Evolutionary conservation across 2,888 invertebrate species (phyloP), one percentile per base, ranked within the genome.

Genomic region (Rotaria socialis): DNA sequence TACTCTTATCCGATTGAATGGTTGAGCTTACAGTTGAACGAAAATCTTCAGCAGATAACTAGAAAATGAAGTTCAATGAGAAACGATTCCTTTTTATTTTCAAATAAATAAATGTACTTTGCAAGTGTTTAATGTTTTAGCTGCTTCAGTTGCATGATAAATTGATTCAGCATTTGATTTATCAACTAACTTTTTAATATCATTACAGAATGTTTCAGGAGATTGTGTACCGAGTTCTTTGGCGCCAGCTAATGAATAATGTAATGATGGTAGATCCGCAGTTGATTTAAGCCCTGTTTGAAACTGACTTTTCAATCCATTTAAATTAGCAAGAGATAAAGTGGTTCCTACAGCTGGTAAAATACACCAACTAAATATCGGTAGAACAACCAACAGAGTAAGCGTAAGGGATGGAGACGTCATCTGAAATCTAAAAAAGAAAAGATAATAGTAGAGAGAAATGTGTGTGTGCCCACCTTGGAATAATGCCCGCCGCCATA

Each of bases 101-200:
- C 14, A 14, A 86, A 67, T 24, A 75, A 14, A 19, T 55, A 19
- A 55, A 55, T 55, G 5, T 86, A 90, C 89, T 88, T 90, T 89
- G 87, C 90, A 90, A 24, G 87, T 88, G 5, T 93, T 92, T 3
- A 94, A 90, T 47, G 92, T 92, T 87, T 93, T 93, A 89, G 94
- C 94, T 8, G 93, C 93, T 85, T 93, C 93, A 22, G 94, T 93
- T 3, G 94, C 92, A 90, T 94, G 93, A 90, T 93, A 95, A 75
- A 93, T 89, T 10, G 92, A 91, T 88, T 93, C 93, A 2, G 92
- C 89, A 85, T 89, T 89, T 58, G 90, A 91, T 10, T 90, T 89
- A 67, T 90, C 91, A 5, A 91, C 90, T 87, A 91, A 90, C 55
- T 90, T 89, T 88, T 91, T 91, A 22, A 92, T 88, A 16, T 90